A percentile compares a stretch with the other conserved stretches of the same genome.
Conservation (phyloP, 2,888 invertebrate genomes). For the Aleiodes testaceus region DNA sequence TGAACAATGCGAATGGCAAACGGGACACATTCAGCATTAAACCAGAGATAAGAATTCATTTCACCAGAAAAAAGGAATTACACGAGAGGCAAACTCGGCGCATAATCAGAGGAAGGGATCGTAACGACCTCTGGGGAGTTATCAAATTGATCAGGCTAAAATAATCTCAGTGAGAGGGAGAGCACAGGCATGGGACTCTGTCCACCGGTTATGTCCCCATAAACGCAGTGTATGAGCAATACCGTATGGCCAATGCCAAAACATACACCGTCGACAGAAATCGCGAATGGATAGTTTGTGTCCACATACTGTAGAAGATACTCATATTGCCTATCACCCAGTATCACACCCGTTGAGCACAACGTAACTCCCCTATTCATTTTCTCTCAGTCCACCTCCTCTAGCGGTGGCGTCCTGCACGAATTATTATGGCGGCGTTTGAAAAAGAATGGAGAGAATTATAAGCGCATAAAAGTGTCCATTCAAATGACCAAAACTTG, state of each 20-base stretch:
- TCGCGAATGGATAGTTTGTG: constrained; percentile 44
- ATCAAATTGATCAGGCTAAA: constrained; percentile 73
- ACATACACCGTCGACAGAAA: constrained; percentile 56
- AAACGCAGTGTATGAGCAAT: constrained; percentile 71
- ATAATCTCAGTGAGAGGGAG: constrained; percentile 67
- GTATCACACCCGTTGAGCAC: constrained; percentile 59
- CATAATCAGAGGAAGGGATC: constrained; percentile 34
- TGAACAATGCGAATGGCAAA: too few species aligned
- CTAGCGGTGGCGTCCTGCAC: constrained; percentile 66
- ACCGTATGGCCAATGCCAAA: constrained; percentile 62
- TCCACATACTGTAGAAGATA: constrained; percentile 48
- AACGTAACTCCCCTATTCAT: constrained; percentile 40
- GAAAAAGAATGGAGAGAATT: too few species aligned
- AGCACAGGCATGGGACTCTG: constrained; percentile 48
- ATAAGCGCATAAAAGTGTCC: too few species aligned
- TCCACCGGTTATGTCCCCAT: constrained; percentile 71
- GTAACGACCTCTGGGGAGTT: constrained; percentile 67
- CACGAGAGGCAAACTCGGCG: not conserved
- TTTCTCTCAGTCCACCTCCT: too few species aligned
- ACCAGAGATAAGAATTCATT: constrained; percentile 6
- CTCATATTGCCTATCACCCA: constrained; percentile 56
- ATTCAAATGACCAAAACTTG: too few species aligned
- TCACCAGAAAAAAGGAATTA: not conserved
- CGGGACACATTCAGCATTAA: not conserved
- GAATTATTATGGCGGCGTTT: constrained; percentile 70